phyloP scores from a whole-genome alignment of 2,113 vertebrate species.

The Megaceryle maxima region DNA sequence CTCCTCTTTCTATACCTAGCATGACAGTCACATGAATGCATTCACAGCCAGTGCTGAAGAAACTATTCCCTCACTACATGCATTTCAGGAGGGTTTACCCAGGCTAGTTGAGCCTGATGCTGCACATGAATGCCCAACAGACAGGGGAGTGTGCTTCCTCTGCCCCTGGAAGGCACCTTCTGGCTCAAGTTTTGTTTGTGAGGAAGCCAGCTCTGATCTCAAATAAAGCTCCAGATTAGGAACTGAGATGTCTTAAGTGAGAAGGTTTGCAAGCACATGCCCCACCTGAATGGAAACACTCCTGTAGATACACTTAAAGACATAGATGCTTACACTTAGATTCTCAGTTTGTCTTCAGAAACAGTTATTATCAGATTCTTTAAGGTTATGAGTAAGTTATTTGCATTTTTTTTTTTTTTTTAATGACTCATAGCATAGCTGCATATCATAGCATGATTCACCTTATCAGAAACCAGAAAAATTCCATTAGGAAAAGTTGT shows the following conservation, averaged over 20 bases:
- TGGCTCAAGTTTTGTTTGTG: background rate
- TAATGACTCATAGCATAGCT: background rate
- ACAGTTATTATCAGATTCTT: background rate
- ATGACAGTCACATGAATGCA: background rate
- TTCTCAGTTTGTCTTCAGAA: background rate
- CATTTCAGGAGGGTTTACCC: background rate
- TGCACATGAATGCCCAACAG: background rate
- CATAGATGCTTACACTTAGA: background rate
- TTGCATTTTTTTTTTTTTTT: background rate
- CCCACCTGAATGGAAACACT: background rate
- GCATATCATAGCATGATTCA: too few relatives aligned
- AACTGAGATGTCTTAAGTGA: background rate
- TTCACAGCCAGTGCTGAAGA: background rate
- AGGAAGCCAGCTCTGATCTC: background rate
- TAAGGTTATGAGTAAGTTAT: background rate
- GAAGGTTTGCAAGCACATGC: background rate
- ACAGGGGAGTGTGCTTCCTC: background rate
- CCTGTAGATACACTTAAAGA: background rate
- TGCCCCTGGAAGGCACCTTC: background rate
- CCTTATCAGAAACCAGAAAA: background rate
- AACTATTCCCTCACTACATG: background rate
- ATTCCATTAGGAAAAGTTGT: background rate
- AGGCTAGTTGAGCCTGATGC: background rate
- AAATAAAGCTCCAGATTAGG: rapidly evolving
- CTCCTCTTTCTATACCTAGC: background rate